Percentiles rank a stretch among this genome's conserved stretches.
Conservation (phyloP, 2,888 invertebrate species). For the Mimachlamys varia region DNA sequence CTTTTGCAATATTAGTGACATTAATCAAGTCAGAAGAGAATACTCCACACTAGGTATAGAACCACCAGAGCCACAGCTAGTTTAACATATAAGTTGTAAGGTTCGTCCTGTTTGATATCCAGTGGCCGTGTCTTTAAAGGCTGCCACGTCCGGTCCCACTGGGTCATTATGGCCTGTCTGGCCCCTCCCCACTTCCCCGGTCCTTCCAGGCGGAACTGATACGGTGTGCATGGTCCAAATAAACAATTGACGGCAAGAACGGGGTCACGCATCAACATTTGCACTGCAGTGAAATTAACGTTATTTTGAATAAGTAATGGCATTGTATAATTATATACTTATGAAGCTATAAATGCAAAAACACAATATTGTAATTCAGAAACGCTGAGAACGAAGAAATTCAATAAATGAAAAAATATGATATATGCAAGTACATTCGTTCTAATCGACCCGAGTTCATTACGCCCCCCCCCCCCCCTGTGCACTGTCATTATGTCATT, state of each 20-base stretch:
- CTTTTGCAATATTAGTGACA: too few species aligned
- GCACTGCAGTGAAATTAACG: slow-evolving; percentile 60
- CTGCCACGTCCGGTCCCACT: slow-evolving; percentile 69
- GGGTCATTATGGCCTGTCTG: slow-evolving; percentile 80
- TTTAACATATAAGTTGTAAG: not conserved
- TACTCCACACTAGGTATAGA: not conserved
- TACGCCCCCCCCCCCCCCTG: too few species aligned
- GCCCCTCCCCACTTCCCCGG: slow-evolving; percentile 82
- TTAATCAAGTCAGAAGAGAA: not conserved
- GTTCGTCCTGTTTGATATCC: not conserved
- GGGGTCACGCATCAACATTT: slow-evolving; percentile 68
- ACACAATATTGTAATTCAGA: too few species aligned
- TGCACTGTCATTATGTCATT: too few species aligned
- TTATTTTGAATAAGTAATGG: not conserved
- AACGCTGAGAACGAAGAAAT: too few species aligned
- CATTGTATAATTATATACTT: too few species aligned
- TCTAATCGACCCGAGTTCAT: too few species aligned
- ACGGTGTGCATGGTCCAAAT: slow-evolving; percentile 78
- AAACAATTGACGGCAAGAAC: slow-evolving; percentile 70
- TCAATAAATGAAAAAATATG: too few species aligned
- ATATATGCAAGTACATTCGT: too few species aligned
- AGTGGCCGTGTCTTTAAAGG: slow-evolving; percentile 61
- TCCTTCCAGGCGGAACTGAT: slow-evolving; percentile 81
- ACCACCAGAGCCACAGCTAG: not conserved
- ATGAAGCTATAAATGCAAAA: slow-evolving; percentile 19